Percentiles rank a stretch among this genome's conserved stretches.
Conservation (phyloP, 2,797 vertebrate species). For the Antennarius maculatus region DNA sequence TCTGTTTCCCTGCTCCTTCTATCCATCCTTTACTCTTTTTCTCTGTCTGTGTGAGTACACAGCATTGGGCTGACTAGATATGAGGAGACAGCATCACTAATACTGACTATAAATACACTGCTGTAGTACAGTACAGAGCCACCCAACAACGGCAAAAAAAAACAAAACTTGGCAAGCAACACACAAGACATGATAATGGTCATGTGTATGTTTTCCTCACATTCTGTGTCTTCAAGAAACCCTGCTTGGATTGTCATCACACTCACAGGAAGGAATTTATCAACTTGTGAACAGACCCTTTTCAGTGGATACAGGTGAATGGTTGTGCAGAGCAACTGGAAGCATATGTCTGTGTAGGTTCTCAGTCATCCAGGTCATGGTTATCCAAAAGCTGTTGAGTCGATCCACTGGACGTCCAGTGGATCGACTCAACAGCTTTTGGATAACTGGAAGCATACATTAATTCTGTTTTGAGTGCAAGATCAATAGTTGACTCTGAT, state of each 20-base stretch:
- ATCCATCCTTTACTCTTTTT: constrained; percentile 55
- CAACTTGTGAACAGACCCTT: neutral
- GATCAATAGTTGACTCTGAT: constrained; percentile 8
- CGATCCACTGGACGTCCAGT: no score
- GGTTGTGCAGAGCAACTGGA: constrained; percentile 30
- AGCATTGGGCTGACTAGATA: constrained; percentile 75
- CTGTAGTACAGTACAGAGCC: constrained; percentile 71
- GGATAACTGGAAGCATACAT: constrained; percentile 38
- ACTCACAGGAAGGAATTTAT: neutral
- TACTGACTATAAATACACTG: constrained; percentile 78
- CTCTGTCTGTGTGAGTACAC: constrained; percentile 59
- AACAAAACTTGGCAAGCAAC: constrained; percentile 37
- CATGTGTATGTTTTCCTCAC: constrained; percentile 2
- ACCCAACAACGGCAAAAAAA: constrained; percentile 45
- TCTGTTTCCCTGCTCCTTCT: constrained; percentile 5
- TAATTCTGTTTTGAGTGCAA: constrained; percentile 28
- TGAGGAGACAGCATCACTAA: constrained; percentile 79
- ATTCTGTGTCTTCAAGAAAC: neutral
- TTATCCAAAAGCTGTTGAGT: no score
- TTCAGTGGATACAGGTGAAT: constrained; percentile 9
- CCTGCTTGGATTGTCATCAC: neutral
- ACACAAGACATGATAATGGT: constrained; percentile 6
- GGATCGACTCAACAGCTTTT: no score
- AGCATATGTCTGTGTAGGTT: no score
- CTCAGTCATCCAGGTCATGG: no score